Percentiles rank a stretch among this genome's conserved stretches.
These are phyloP conservation scores for Orthosia incerta DNA, from an alignment of 2,888 invertebrate genomes.

Conservation along the genomic window DNA sequence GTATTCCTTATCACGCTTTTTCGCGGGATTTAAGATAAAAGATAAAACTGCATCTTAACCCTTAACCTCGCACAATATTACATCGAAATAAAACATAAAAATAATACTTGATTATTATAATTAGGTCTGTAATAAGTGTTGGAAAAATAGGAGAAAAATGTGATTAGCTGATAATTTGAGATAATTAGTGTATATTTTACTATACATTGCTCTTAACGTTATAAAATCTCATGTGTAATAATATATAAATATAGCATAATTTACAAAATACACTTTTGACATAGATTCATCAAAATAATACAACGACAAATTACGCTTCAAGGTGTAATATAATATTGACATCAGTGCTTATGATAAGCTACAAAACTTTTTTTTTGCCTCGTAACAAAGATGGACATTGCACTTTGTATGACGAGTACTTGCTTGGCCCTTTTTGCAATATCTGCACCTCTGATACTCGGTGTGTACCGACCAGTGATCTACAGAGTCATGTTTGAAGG, in stretches of 20 bases:
- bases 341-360: neutral
- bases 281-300: neutral
- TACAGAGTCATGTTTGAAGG: neutral
- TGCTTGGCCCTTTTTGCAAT: neutral
- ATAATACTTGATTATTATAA: neutral
- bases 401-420: slow-evolving; percentile 6
- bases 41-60: slow-evolving; percentile 9
- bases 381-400: slow-evolving; percentile 2
- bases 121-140: neutral
- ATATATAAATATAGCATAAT: neutral
- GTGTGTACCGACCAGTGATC: neutral
- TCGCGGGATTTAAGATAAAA: slow-evolving; percentile 24
- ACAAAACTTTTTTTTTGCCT: neutral
- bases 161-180: neutral
- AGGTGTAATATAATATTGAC: neutral
- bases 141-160: neutral
- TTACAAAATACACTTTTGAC: neutral
- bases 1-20: neutral
- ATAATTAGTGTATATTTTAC: slow-evolving; percentile 3
- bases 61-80: slow-evolving; percentile 1
- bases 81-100: neutral
- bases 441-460: neutral
- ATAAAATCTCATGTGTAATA: neutral
- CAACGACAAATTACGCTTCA: neutral
- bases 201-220: neutral